Evolutionary conservation across 2,888 invertebrate genomes (phyloP), one percentile per base, ranked within the genome.

Genomic region (Pterobdella sp.): DNA sequence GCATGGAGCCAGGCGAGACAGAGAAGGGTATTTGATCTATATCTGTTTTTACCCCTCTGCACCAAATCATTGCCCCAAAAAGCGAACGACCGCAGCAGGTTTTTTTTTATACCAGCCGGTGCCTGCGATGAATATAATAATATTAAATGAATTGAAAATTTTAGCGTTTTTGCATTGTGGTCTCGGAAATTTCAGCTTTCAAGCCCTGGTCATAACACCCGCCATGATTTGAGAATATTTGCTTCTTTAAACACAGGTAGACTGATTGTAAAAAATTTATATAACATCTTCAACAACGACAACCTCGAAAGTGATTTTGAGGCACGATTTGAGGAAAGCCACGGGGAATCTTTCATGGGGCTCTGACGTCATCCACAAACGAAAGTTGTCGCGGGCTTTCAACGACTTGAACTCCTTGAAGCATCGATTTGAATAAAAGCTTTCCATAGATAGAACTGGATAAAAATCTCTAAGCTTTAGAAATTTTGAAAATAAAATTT

Each of bases 1-100:
- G 96, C 93, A 83, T 96, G 94, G 73, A 92, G 86, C 87, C 91
- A 90, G 76, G 94, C 90, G 26, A 95, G 85, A 4, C 91, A 89
- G 79, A 96, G 89, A 73, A 90, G 81, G 0, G 88, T 85, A 79
- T 87, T 86, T 26, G 83, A 79, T 26, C 84, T 78, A 14, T 82
- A 77, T 0, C 81, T 79, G 73, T 79, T 80, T 42, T 82, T 81
- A 32, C 80, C 80, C 67, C 81, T 80, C 42, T 80, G 80, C 49
- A 85, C 76, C 76, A 83, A 84, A 65, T 85, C 84, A 35, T 85
- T 84, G 22, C 86, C 87, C 88, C 91, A 92, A 70, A 89, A 87
- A 49, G 89, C 88, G 76, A 91, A 88, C 26, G 91, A 90, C 74
- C 90, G 86, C 80, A 88, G 86, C 75, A 93, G 86, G 82, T 92